phyloP scores from a whole-genome alignment of 2,113 vertebrate species.

The Trematomus loennbergii region DNA sequence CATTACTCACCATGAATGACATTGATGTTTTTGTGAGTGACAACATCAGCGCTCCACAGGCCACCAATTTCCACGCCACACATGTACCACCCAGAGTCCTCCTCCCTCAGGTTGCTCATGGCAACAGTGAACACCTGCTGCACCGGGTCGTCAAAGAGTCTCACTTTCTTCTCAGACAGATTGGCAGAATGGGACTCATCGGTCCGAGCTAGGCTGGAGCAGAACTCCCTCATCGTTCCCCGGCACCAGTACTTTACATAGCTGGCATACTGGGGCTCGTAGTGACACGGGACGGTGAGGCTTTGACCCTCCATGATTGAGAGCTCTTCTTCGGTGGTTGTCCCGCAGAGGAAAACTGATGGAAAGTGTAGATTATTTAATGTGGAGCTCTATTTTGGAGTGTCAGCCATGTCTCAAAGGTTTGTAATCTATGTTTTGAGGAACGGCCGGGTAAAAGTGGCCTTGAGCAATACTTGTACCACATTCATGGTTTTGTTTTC shows the following conservation, averaged over 20 bases:
- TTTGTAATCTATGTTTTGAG: neutral
- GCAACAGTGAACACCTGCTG: constrained; percentile 80
- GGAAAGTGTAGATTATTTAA: constrained; percentile 17
- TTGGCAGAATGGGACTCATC: constrained; percentile 24
- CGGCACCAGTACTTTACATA: constrained; percentile 84
- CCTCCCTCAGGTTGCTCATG: constrained; percentile 74
- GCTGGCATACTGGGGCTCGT: constrained; percentile 75
- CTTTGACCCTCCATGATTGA: constrained; percentile 73
- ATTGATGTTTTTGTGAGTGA: constrained; percentile 65
- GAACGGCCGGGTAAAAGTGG: neutral
- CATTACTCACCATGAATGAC: constrained; percentile 79
- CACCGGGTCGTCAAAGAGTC: constrained; percentile 72
- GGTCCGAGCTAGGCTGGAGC: constrained; percentile 74
- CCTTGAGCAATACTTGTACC: constrained; percentile 35
- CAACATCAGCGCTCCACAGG: constrained; percentile 67
- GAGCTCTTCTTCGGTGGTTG: constrained; percentile 58
- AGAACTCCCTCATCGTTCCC: constrained; percentile 76
- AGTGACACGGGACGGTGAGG: constrained; percentile 77
- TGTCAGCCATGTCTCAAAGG: neutral
- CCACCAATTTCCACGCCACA: constrained; percentile 80
- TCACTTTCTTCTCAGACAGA: constrained; percentile 47
- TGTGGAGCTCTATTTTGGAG: constrained; percentile 4
- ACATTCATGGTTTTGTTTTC: constrained; percentile 45
- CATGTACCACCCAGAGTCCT: constrained; percentile 79
- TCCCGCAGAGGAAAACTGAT: constrained; percentile 60